phyloP scores from a whole-genome alignment of 2,797 vertebrate genomes.

The Gastrophryne carolinensis region DNA sequence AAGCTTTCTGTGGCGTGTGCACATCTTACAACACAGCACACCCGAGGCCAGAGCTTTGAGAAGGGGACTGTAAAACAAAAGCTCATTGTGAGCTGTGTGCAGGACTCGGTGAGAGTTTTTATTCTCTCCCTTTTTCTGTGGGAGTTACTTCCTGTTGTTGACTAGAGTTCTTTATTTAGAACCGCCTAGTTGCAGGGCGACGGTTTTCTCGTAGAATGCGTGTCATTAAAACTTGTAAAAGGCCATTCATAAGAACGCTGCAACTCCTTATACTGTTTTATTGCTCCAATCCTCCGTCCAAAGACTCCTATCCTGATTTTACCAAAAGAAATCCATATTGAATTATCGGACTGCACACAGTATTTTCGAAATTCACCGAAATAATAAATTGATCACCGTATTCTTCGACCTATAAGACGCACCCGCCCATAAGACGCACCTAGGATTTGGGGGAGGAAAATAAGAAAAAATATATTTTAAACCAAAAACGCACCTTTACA shows the following conservation, averaged over 20 bases:
- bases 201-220: constrained; percentile 66
- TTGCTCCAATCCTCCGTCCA: constrained; percentile 15
- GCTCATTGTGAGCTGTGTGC: constrained; percentile 76
- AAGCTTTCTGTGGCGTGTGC: constrained; percentile 7
- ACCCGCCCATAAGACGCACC: too few relatives aligned
- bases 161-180: constrained; percentile 99
- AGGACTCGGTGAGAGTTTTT: constrained; percentile 83
- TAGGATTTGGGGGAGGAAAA: too few relatives aligned
- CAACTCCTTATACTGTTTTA: constrained; percentile 24
- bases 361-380: too few relatives aligned
- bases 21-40: constrained; percentile 7
- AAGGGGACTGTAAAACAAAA: constrained; percentile 70
- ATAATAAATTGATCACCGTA: too few relatives aligned
- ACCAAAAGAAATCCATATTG: too few relatives aligned
- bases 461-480: too few relatives aligned
- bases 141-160: constrained; percentile 99
- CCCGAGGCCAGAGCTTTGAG: constrained; percentile 11
- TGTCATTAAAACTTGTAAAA: constrained; percentile 66
- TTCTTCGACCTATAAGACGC: too few relatives aligned
- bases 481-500: too few relatives aligned
- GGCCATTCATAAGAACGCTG: constrained; percentile 62
- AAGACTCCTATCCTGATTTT: not conserved
- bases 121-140: constrained; percentile 91
- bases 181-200: constrained; percentile 85
- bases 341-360: too few relatives aligned